phyloP scores from a whole-genome alignment of 2,797 vertebrate genomes.

The Eutrigla gurnardus region DNA sequence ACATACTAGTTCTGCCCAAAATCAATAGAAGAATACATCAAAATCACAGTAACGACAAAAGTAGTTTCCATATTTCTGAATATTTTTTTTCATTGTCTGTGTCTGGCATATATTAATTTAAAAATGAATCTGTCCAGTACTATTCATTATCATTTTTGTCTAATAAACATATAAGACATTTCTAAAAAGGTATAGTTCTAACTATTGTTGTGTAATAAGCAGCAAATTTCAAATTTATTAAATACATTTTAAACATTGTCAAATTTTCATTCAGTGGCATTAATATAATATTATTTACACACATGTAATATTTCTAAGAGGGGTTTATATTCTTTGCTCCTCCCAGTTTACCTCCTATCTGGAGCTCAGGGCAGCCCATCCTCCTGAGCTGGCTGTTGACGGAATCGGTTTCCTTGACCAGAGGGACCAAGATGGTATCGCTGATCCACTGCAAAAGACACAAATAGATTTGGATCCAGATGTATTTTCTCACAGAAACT shows the following conservation, averaged over 20 bases:
- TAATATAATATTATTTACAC: not conserved
- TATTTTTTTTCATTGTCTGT: not conserved
- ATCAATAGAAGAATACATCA: not conserved
- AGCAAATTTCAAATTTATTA: not conserved
- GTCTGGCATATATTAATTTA: too few relatives aligned
- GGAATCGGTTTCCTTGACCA: constrained; percentile 93
- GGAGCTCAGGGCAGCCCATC: constrained; percentile 95
- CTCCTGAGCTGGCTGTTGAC: constrained; percentile 94
- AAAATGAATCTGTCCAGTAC: not conserved
- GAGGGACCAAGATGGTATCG: constrained; percentile 93
- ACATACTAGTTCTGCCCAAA: not conserved
- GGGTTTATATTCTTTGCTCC: not conserved
- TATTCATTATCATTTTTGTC: not conserved
- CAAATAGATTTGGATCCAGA: constrained; percentile 6
- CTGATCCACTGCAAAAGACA: constrained; percentile 91
- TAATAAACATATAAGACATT: not conserved
- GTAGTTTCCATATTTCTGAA: not conserved
- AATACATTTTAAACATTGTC: not conserved
- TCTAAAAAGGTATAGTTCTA: not conserved
- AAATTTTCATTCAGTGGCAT: not conserved
- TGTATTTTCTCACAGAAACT: not conserved
- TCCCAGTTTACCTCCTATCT: constrained; percentile 91
- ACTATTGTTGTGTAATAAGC: not conserved
- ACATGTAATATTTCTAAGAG: not conserved
- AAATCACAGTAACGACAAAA: not conserved